These are phyloP conservation scores for Clunio marinus DNA, from an alignment of 2,888 invertebrate genomes.

Conservation along the genomic window DNA sequence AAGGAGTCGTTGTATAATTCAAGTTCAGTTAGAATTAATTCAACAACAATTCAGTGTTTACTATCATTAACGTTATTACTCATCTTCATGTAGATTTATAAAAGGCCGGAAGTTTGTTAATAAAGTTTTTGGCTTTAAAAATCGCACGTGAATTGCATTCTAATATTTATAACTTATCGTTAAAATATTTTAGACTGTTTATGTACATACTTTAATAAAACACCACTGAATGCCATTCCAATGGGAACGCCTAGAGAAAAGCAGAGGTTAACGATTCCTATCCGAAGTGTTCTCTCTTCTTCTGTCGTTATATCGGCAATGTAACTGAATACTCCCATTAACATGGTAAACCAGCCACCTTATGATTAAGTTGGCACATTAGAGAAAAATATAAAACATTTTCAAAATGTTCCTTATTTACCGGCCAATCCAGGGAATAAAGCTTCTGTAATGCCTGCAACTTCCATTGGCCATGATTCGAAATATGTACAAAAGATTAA, in stretches of 20 bases:
- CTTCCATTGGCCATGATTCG: constrained; percentile 74
- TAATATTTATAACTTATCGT: background rate
- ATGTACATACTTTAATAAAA: constrained; percentile 56
- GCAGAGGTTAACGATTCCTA: constrained; percentile 84
- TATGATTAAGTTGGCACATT: background rate
- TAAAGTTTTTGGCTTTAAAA: background rate
- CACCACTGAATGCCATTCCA: constrained; percentile 83
- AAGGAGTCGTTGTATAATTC: background rate
- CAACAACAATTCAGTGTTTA: no score
- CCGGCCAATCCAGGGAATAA: constrained; percentile 72
- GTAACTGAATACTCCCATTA: constrained; percentile 86
- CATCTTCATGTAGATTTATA: background rate
- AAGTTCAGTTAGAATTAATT: constrained; percentile 9
- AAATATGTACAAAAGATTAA: constrained; percentile 76
- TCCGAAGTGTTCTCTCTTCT: constrained; percentile 76
- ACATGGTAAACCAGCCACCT: constrained; percentile 85
- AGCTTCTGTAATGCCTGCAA: constrained; percentile 72
- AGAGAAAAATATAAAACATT: background rate
- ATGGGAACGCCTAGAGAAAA: constrained; percentile 83
- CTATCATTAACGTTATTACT: background rate
- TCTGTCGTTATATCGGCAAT: constrained; percentile 81
- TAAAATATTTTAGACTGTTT: background rate
- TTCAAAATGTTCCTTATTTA: background rate
- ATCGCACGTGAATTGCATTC: constrained; percentile 8
- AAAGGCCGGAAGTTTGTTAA: background rate